Evolutionary conservation across 2,797 vertebrate genomes (phyloP).

Genomic region (Lacerta viridis): DNA sequence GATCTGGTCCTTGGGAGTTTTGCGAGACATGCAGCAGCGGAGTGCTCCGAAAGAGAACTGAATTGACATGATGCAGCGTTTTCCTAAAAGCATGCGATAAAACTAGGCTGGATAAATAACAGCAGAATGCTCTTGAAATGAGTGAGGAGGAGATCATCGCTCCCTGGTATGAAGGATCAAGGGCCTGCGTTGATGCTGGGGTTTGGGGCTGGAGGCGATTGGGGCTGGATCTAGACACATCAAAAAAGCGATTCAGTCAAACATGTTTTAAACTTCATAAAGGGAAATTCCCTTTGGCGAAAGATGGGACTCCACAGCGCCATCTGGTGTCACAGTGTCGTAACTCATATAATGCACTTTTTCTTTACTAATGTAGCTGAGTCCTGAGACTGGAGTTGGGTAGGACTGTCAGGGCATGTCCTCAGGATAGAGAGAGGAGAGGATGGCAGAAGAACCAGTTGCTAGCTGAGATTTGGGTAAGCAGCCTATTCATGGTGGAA

Average conservation of each 20-base stretch:
- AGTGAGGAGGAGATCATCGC: neutral
- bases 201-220: too few relatives aligned
- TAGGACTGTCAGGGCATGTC: neutral
- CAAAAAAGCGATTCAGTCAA: too few relatives aligned
- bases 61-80: neutral
- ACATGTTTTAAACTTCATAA: too few relatives aligned
- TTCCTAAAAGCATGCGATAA: neutral
- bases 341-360: too few relatives aligned
- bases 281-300: too few relatives aligned
- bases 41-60: conserved; percentile 23
- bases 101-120: conserved; percentile 15
- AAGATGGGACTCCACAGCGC: too few relatives aligned
- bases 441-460: neutral
- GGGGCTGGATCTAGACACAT: too few relatives aligned
- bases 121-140: conserved; percentile 1
- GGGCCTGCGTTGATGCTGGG: neutral
- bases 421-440: neutral
- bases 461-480: neutral
- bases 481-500: neutral
- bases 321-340: too few relatives aligned
- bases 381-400: neutral
- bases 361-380: too few relatives aligned
- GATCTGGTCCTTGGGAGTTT: conserved; percentile 28
- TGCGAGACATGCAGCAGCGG: conserved; percentile 13
- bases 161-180: neutral